These are phyloP conservation scores for Pelosia muscerda DNA, from an alignment of 2,888 invertebrate species.

Conservation along the genomic window DNA sequence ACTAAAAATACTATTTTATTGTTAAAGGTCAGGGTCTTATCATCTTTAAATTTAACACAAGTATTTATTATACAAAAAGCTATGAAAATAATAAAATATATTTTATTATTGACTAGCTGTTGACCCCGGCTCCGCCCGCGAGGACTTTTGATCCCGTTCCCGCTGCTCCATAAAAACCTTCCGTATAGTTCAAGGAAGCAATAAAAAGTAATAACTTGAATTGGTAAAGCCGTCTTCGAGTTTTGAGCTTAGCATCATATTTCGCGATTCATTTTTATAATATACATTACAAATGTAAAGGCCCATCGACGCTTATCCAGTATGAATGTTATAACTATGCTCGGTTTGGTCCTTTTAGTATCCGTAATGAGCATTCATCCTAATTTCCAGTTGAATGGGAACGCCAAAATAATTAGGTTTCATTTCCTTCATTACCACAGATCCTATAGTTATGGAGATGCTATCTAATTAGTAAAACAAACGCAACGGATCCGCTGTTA, in stretches of 20 bases:
- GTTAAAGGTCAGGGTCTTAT: conserved; percentile 9
- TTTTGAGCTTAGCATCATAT: too few species aligned
- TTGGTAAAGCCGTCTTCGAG: too few species aligned
- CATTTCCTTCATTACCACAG: conserved; percentile 43
- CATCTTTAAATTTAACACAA: conserved; percentile 4
- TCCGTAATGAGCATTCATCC: conserved; percentile 14
- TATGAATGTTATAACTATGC: not conserved
- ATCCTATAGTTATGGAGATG: conserved; percentile 36
- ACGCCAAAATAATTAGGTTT: conserved; percentile 40
- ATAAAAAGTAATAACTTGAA: too few species aligned
- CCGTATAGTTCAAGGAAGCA: too few species aligned
- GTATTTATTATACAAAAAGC: not conserved
- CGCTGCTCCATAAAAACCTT: too few species aligned
- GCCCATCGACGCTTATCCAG: too few species aligned
- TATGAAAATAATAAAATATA: not conserved
- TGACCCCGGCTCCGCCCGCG: too few species aligned
- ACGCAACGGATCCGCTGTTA: conserved; percentile 19
- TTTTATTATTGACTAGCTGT: too few species aligned
- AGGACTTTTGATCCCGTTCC: too few species aligned
- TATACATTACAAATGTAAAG: too few species aligned
- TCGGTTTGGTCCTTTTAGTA: not conserved
- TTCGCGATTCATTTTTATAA: too few species aligned
- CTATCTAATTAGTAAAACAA: conserved; percentile 28
- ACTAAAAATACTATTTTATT: conserved; percentile 6
- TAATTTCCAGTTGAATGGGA: conserved; percentile 22